Base-by-base conservation (phyloP, 2,797 vertebrate genomes). In the Tenualosa thibaudeaui region DNA sequence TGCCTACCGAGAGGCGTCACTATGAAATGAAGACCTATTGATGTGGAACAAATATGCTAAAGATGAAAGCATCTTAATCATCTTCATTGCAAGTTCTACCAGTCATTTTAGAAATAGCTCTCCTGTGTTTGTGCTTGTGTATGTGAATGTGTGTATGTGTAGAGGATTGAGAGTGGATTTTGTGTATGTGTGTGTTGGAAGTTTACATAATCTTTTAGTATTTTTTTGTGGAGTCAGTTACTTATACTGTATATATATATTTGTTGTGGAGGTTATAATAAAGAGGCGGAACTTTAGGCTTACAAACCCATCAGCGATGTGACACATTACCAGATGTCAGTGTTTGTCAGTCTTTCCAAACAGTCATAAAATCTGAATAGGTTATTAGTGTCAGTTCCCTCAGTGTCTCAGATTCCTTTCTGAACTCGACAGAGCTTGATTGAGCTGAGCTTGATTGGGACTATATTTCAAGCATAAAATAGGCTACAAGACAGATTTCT, bases 401-500 rank as follows among this genome's bases (percentile, higher is more conserved):
- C 37, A 43, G 37, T 17, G 17, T 43, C 68, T 43, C 37, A 19
- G 37, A 15, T 7, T 15, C 15, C 17, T 3, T 7, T 31, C 15
- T 22, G 17, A 75, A 75, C 17, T 22, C 8, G 31, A 75, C 68
- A 75, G 68, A 4, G 31, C 68, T 75, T 75, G 15, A 75, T 43
- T 43, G 37, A n/a, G n/a, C 40, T 43, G 68, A 4, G 31, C 68
- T 75, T 75, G 15, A 75, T 43, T 43, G 37, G 68, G 37, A 84
- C 83, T 83, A 85, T 81, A 87, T 87, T 88, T 87, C 65, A 84
- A 56, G 81, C 84, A 78, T 82, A 46, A 88, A 65, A 87, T 68
- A 60, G 82, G 51, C 50, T 85, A 75, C 81, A 81, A 83, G 56
- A 31, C 81, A 68, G 78, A 58, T 50, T 81, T 81, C 71, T 88